Evolutionary conservation across 1,140 invertebrate species (phyloP).

Genomic region (Sesamia nonagrioides): DNA sequence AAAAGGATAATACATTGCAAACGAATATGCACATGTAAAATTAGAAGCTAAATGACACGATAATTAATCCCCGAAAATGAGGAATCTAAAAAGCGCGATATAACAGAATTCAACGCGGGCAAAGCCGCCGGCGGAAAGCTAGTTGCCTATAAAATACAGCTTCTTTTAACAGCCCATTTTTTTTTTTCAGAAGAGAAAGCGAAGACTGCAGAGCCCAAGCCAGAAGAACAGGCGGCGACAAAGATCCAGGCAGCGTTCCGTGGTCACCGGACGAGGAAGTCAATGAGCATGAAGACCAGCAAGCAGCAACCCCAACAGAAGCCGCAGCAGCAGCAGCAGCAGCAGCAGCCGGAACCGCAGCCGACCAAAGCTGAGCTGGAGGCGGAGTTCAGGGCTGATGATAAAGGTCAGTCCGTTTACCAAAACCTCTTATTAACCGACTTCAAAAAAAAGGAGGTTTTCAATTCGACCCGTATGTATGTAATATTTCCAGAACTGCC

Average conservation of each 20-base stretch:
- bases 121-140: too few relatives aligned
- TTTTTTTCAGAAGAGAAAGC: conserved; percentile 69
- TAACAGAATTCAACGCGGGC: too few relatives aligned
- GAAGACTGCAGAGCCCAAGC: conserved; percentile 65
- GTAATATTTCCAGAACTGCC: too few relatives aligned
- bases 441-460: too few relatives aligned
- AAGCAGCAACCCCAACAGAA: conserved; percentile 67
- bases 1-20: too few relatives aligned
- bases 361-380: conserved; percentile 91
- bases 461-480: too few relatives aligned
- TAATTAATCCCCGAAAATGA: too few relatives aligned
- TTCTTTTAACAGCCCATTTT: not conserved
- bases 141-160: too few relatives aligned
- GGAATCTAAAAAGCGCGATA: too few relatives aligned
- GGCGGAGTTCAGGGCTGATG: conserved; percentile 92
- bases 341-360: conserved; percentile 78
- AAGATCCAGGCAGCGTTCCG: conserved; percentile 92
- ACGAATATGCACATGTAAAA: too few relatives aligned
- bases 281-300: conserved; percentile 87
- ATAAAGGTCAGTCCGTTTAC: conserved; percentile 89
- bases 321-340: conserved; percentile 55
- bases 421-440: too few relatives aligned
- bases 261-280: conserved; percentile 90
- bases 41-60: too few relatives aligned
- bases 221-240: conserved; percentile 89